Base-by-base conservation (phyloP, 2,797 vertebrate genomes). In the Eptatretus atami region DNA sequence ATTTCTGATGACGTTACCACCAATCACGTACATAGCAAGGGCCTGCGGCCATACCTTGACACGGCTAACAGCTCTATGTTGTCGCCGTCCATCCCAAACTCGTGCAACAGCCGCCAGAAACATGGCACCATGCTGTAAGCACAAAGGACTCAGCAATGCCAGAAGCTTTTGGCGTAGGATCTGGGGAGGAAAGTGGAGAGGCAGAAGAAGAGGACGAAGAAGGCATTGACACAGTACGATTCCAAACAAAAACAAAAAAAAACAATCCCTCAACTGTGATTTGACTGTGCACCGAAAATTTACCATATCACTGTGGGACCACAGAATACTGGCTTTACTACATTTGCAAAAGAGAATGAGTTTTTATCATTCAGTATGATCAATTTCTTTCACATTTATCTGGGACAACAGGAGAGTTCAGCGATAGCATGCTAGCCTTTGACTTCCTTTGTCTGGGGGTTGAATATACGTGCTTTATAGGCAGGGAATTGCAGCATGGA, bases 81-180 rank as follows among this genome's bases (percentile, higher is more conserved):
- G 31, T 44, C 31, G 31, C 31, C 92, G 82, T 74, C 95, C 88
- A 70, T 96, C 96, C 92, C 92, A 98, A 52, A 98, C 92, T 66
- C 90, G 96, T 0, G 92, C 92, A 67, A 98, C 83, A n/a, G 92
- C 87, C 69, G 88, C 92, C 92, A 98, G 95, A 71, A 98, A 98
- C 69, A 95, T 86, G 69, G 88, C 81, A 1, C 90, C 90, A 1
- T 98, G 92, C 75, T 98, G 92, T 90, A 96, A 94, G 69, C 90
- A 95, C 73, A 98, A 93, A 10, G 92, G 92, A 13, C 92, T 90
- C 66, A 98, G 69, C 55, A 98, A 78, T 72, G 96, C 88, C 3
- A 98, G 76, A 67, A 98, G 93, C 74, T 98, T 90, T 69, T 96
- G 92, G 63, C 90, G 80, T 67, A 98, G 75, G 70, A 90, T 96